Base-by-base conservation (phyloP, 2,888 invertebrate genomes). In the Protodeltote pygarga region DNA sequence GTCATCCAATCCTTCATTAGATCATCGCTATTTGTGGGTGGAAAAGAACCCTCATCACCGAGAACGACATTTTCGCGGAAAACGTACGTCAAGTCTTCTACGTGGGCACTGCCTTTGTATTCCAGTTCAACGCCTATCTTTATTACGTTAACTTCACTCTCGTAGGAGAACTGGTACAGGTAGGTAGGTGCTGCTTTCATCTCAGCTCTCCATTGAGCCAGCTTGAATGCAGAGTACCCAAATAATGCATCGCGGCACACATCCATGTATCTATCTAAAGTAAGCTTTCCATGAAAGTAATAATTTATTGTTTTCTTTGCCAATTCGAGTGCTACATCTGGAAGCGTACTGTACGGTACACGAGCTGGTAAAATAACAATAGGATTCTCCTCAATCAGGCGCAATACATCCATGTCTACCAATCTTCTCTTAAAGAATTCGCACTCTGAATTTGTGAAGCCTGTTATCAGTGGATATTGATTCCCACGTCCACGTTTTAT, bases 21-120 rank as follows among this genome's bases (percentile, higher is more conserved):
- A 3, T 65, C 61, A 21, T 75, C 72, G 0, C 25, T 55, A n/a
- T 15, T 41, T 8, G 17, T 46, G 3, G 50, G 37, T n/a, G n/a
- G n/a, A n/a, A n/a, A n/a, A 3, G 51, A 38, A 3, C 35, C 41
- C 2, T 49, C 23, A 10, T 64, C 21, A 2, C n/a, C n/a, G n/a
- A n/a, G n/a, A n/a, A n/a, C n/a, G n/a, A n/a, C n/a, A 37, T 76
- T 75, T 0, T 38, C 32, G 5, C 67, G 53, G 32, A 93, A 91
- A 2, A 93, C 59, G 37, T 87, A 89, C 0, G 87, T 83, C 65
- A 91, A 65, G 60, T 93, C 93, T 53, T 93, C 93, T 3, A 87
- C 79, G 40, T 93, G 93, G n/a, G n/a, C n/a, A 0, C 89, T 90
- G 2, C 45, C 51, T 11, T 79, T 71, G 4, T 88, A 66, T 19